Conservation (phyloP, 1,140 invertebrate genomes). For the Hormaphis cornu region DNA sequence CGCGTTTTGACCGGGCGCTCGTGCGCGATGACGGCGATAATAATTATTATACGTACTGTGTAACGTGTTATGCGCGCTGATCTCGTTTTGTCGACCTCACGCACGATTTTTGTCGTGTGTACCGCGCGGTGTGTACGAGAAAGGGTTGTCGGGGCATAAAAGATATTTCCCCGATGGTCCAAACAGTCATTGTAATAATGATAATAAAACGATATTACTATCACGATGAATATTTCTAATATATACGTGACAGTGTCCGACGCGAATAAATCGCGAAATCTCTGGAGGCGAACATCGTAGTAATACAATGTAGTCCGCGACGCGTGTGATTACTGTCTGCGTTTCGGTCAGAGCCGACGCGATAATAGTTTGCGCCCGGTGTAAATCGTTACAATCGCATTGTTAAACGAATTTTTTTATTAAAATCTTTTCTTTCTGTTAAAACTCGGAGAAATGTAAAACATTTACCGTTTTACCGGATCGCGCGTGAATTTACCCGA, state of each 20-base stretch:
- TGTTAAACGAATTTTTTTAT: no score
- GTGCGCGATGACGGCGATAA: no score
- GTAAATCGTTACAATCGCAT: no score
- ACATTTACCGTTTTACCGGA: no score
- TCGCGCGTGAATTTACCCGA: no score
- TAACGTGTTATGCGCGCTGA: background rate
- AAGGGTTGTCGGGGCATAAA: background rate
- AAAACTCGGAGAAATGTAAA: no score
- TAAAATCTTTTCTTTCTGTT: no score
- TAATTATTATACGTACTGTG: no score
- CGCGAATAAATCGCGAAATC: background rate
- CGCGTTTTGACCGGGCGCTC: background rate
- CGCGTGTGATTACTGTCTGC: background rate
- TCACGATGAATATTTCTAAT: conserved; percentile 4
- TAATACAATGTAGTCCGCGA: background rate
- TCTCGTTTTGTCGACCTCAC: background rate
- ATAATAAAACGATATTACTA: no score
- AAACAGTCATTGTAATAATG: background rate
- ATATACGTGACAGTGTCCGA: background rate
- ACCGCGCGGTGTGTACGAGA: no score
- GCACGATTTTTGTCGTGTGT: no score
- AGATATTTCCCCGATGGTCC: background rate
- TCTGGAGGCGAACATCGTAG: background rate
- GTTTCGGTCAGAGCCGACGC: background rate
- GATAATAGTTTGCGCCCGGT: no score